phyloP scores from a whole-genome alignment of 2,797 vertebrate species.

The Aldrovandia affinis region DNA sequence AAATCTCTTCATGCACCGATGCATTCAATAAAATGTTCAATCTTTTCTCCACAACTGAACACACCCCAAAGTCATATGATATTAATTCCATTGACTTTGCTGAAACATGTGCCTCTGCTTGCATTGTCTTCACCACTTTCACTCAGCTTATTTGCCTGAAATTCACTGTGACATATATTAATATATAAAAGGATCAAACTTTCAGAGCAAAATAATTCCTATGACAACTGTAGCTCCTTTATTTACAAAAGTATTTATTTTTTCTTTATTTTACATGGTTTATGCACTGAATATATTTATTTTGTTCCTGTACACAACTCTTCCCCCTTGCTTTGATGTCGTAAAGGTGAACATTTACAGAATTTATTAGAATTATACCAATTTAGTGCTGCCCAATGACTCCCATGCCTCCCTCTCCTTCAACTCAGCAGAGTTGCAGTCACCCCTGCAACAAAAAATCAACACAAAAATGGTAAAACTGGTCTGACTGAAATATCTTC shows the following conservation, averaged over 20 bases:
- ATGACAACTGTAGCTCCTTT: slow-evolving; percentile 13
- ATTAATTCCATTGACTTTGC: neutral
- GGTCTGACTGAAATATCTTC: neutral
- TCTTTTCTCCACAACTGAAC: neutral
- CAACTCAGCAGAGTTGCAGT: too few species aligned
- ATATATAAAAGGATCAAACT: slow-evolving; percentile 6
- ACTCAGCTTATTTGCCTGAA: neutral
- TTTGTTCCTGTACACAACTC: slow-evolving; percentile 22
- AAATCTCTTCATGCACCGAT: slow-evolving; percentile 11
- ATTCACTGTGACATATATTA: neutral
- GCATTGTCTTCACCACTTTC: neutral
- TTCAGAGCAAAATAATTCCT: slow-evolving; percentile 19
- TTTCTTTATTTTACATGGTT: slow-evolving; percentile 26
- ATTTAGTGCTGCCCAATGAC: slow-evolving; percentile 11
- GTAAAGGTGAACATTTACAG: neutral
- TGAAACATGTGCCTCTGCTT: neutral
- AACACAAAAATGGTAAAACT: neutral
- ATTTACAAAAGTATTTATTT: slow-evolving; percentile 26
- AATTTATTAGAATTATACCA: slow-evolving; percentile 8
- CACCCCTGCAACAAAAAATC: neutral
- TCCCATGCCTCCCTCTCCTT: neutral
- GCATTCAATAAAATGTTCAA: neutral
- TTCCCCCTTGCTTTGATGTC: neutral
- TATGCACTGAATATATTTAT: slow-evolving; percentile 20
- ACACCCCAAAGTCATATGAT: neutral